These are phyloP conservation scores for Graptemys geographica DNA, from an alignment of 2,797 vertebrate genomes.

Conservation along the genomic window DNA sequence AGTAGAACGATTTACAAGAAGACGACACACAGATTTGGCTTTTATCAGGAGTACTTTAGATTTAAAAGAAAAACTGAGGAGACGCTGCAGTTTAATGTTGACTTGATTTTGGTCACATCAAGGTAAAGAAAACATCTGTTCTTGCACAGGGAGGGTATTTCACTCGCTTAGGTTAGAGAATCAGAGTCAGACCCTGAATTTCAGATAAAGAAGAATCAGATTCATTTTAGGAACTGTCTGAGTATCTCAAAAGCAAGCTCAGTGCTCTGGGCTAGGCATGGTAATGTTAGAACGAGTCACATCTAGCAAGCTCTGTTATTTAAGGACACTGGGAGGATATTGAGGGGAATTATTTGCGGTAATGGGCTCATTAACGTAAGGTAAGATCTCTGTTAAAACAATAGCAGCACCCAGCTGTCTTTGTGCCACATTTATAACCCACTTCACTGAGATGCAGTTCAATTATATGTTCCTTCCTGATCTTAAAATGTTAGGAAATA, in stretches of 20 bases:
- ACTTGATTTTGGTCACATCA: background rate
- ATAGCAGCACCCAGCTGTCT: background rate
- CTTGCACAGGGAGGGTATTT: background rate
- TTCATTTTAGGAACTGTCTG: too few species aligned
- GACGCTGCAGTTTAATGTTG: background rate
- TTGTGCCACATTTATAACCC: background rate
- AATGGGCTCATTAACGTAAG: background rate
- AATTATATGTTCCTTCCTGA: too few species aligned
- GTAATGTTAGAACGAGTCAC: too few species aligned
- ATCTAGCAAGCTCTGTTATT: background rate
- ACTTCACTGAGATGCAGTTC: accelerated
- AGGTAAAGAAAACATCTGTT: background rate
- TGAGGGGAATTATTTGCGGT: background rate
- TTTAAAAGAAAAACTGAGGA: background rate
- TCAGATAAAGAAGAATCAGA: background rate
- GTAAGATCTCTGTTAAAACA: background rate
- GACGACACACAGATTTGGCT: background rate
- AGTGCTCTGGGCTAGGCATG: background rate
- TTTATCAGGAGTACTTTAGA: background rate
- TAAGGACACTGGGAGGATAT: background rate
- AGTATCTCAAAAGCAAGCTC: background rate
- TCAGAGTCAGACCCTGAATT: background rate
- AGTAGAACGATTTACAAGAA: background rate
- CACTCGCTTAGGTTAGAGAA: too few species aligned
- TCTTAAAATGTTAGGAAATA: too few species aligned